A percentile compares a stretch with the other conserved stretches of the same genome.
Evolutionary conservation across 2,888 invertebrate genomes (phyloP).

Genomic region (Hyposoter dolosus): DNA sequence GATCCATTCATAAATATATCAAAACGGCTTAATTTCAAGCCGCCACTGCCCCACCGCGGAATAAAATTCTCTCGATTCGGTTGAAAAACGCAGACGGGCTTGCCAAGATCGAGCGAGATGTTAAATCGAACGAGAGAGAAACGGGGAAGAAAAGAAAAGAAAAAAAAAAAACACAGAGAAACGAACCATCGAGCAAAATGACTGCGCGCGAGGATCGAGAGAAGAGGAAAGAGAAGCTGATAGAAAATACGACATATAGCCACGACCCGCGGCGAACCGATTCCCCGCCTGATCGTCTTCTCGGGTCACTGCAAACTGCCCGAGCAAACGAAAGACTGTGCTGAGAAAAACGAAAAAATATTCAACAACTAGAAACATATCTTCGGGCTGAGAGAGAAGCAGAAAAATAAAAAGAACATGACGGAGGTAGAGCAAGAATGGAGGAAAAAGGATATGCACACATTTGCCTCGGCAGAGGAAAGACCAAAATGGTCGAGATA

Average conservation of each 20-base stretch:
- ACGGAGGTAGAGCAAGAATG: constrained; percentile 55
- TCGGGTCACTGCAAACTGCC: constrained; percentile 77
- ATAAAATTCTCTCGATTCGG: constrained; percentile 82
- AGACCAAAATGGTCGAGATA: constrained; percentile 77
- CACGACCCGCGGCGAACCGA: constrained; percentile 77
- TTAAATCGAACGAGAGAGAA: constrained; percentile 21
- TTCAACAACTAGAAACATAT: constrained; percentile 45
- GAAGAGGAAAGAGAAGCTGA: constrained; percentile 52
- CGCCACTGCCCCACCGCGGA: constrained; percentile 79
- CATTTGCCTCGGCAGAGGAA: constrained; percentile 59
- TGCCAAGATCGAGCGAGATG: constrained; percentile 67
- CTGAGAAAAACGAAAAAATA: constrained; percentile 48
- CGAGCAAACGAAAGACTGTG: constrained; percentile 51
- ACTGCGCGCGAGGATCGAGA: constrained; percentile 34
- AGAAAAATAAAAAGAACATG: constrained; percentile 41
- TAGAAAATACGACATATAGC: constrained; percentile 76
- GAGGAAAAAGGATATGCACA: constrained; percentile 7
- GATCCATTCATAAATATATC: constrained; percentile 84
- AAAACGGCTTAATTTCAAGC: constrained; percentile 84
- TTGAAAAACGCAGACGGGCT: constrained; percentile 82
- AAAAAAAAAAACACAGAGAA: constrained; percentile 51
- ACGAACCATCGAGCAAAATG: constrained; percentile 59
- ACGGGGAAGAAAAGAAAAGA: constrained; percentile 60
- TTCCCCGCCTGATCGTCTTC: constrained; percentile 78
- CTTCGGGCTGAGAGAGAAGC: constrained; percentile 40